Conservation (phyloP, 2,888 invertebrate genomes). For the Philereme vetulata region DNA sequence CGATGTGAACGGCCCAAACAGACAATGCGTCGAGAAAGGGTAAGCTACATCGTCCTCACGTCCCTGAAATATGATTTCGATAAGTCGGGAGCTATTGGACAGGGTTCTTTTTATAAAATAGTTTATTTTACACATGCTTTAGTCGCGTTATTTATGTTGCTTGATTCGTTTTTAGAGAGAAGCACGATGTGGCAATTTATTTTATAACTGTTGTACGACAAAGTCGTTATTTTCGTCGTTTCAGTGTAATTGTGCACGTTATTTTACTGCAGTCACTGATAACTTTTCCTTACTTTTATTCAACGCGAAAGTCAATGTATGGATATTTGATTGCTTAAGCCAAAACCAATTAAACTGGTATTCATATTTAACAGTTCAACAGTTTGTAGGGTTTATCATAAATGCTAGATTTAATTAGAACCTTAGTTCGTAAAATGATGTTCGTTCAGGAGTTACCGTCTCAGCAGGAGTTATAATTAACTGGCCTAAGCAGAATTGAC, state of each 20-base stretch:
- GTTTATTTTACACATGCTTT: constrained; percentile 70
- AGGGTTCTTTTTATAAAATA: constrained; percentile 71
- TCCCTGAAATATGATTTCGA: constrained; percentile 82
- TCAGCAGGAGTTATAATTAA: constrained; percentile 31
- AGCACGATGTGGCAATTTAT: constrained; percentile 47
- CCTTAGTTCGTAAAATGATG: constrained; percentile 7
- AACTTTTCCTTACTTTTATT: constrained; percentile 5
- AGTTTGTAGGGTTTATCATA: too few species aligned
- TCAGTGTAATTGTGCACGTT: constrained; percentile 27
- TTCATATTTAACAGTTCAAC: too few species aligned
- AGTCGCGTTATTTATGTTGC: constrained; percentile 52
- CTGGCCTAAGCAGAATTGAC: constrained; percentile 32
- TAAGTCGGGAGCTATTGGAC: constrained; percentile 79
- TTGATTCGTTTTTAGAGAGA: constrained; percentile 42
- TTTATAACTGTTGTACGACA: constrained; percentile 36
- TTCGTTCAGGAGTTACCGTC: constrained; percentile 20
- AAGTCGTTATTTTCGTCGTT: constrained; percentile 28
- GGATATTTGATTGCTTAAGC: too few species aligned
- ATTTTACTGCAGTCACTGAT: constrained; percentile 32
- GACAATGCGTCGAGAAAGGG: constrained; percentile 74
- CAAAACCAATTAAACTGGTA: too few species aligned
- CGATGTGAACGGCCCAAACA: constrained; percentile 60
- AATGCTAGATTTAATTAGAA: too few species aligned
- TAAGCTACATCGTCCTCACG: constrained; percentile 76
- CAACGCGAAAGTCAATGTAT: too few species aligned